Base-by-base conservation (phyloP, 2,888 invertebrate genomes). In the Spatulosminthurus flaviceps region DNA sequence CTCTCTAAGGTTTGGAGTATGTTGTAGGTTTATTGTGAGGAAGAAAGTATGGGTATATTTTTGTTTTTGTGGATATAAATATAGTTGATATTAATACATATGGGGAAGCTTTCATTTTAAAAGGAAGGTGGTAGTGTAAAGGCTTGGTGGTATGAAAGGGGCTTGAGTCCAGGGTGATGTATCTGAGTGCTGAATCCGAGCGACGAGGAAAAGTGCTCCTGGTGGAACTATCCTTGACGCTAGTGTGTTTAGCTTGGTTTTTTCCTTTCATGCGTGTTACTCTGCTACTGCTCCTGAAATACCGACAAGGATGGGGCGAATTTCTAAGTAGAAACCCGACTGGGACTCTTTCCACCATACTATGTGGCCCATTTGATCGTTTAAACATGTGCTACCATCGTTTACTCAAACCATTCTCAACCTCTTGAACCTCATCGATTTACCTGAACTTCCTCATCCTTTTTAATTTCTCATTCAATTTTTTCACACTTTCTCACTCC, bases 271-370 rank as follows among this genome's bases (percentile, higher is more conserved):
- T 7, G 34, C 34, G 34, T 4, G 9, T 34, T 34, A 34, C 34
- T 7, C 34, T 4, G 9, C 9, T 34, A 34, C 34, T 7, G 5
- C 34, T 9, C 9, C 34, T 9, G 34, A 34, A 7, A 9, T 34
- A 34, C 5, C 5, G 34, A 34, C 4, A 34, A 34, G 5, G 34
- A 34, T 34, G 64, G 21, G 64, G 64, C 64, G 21, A 64, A 64
- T 13, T 64, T 21, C 24, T 77, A 72, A 43, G 24, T 71, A 60
- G 74, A 26, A 72, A 71, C 43, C 77, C 79, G 80, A 80, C 80
- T 80, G 82, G 82, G 82, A 82, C 79, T 77, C 79, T 79, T 82
- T 82, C 69, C 74, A 75, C 67, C 69, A 64, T 74, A 75, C 71
- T 71, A 76, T 72, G 75, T 67, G 78, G 80, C 81, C 73, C 79